phyloP scores from a whole-genome alignment of 2,113 vertebrate species.

The Neodon shergylaensis region DNA sequence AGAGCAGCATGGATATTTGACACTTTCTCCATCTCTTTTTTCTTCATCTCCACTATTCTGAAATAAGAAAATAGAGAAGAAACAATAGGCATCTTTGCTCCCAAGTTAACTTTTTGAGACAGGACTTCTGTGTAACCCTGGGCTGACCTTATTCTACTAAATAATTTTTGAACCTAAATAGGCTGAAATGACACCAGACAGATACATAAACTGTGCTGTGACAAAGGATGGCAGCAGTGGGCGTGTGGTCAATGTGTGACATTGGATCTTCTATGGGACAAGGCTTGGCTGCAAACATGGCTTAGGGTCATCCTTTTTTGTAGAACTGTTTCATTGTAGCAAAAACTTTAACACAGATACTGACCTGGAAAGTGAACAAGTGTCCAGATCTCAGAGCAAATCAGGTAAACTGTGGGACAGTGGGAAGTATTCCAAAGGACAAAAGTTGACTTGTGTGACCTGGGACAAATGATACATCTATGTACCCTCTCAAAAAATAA shows the following conservation, averaged over 20 bases:
- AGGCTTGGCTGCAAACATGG: not conserved
- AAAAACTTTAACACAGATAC: not conserved
- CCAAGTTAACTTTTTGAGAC: not conserved
- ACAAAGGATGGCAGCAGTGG: not conserved
- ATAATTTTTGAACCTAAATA: not conserved
- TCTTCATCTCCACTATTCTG: not conserved
- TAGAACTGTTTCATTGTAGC: conserved; percentile 18
- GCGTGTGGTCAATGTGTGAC: not conserved
- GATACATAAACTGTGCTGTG: not conserved
- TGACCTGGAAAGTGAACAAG: not conserved
- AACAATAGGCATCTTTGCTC: not conserved
- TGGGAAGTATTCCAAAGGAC: not conserved
- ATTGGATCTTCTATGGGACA: not conserved
- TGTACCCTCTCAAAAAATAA: not conserved
- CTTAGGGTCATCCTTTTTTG: not conserved
- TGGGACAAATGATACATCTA: not conserved
- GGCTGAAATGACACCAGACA: not conserved
- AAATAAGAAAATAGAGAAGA: not conserved
- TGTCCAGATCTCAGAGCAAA: not conserved
- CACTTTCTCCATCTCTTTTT: not conserved
- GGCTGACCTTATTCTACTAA: not conserved
- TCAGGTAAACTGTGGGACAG: not conserved
- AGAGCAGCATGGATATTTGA: not conserved
- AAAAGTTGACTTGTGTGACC: not conserved
- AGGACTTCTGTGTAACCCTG: not conserved